Evolutionary conservation across 2,888 invertebrate species (phyloP), one percentile per base, ranked within the genome.

Genomic region (Conops quadrifasciatus): DNA sequence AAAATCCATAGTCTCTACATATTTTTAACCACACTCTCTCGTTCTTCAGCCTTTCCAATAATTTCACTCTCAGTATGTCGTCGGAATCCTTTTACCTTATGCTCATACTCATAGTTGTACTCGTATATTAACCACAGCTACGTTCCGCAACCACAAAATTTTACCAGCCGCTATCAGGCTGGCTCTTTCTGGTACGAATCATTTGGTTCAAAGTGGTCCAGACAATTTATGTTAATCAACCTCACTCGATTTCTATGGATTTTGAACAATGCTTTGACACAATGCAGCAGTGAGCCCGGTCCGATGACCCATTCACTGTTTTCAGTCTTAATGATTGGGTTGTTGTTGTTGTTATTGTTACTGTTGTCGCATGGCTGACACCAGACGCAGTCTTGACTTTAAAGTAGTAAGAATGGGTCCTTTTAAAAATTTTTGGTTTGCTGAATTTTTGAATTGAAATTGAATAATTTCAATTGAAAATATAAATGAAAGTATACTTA

Each of bases 211-310:
- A 63, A 75, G 78, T 74, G 78, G 78, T 78, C 77, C 77, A 78
- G 78, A 78, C 78, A 76, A 77, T 78, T 78, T 78, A 77, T 78
- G 77, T 75, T 78, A 77, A 77, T 78, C 78, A 78, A 75, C 76
- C 71, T 76, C 74, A 76, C 77, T 78, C 76, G 78, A 73, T 75
- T 73, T 70, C 60, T 11, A 68, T 65, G 64, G 28, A 51, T 62
- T 65, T 65, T 28, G 19, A 24, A 64, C 28, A 19, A 60, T 26
- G 13, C 13, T 43, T 51, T 51, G 51, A 1, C 13, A 45, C 28
- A 28, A 24, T 62, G 15, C 19, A 43, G 36, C 19, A 30, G 51
- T 1, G n/a, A 30, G 28, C 16, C 26, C 1, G 26, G 19, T 16
- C 3, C n/a, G n/a, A n/a, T n/a, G 9, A 36, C 36, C 36, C 36